Evolutionary conservation across 2,113 vertebrate species (phyloP).

Genomic region (Prunella himalayana): DNA sequence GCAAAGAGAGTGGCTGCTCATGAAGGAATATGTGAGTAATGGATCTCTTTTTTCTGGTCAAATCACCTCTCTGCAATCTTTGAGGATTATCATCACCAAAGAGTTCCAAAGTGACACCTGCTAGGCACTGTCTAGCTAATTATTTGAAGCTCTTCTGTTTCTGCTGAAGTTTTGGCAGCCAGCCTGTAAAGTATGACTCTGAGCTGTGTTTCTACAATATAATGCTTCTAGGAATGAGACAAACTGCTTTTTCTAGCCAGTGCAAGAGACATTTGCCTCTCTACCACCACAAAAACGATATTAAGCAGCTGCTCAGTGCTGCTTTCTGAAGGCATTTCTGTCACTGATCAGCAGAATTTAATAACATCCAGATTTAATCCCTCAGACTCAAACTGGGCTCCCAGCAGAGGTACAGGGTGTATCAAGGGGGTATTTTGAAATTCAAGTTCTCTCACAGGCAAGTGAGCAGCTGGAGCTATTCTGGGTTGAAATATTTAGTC

Average conservation of each 20-base stretch:
- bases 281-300: conserved; percentile 49
- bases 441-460: conserved; percentile 23
- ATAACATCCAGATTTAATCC: conserved; percentile 54
- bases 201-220: conserved; percentile 9
- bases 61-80: not conserved
- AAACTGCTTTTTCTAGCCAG: conserved; percentile 52
- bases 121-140: conserved; percentile 43
- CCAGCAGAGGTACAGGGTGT: conserved; percentile 21
- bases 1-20: not conserved
- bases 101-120: conserved; percentile 54
- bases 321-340: conserved; percentile 66
- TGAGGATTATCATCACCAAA: not conserved
- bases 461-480: conserved; percentile 33
- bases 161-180: conserved; percentile 32
- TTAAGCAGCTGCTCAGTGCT: conserved; percentile 63
- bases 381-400: conserved; percentile 14
- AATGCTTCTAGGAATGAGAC: conserved; percentile 56
- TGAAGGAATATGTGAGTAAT: not conserved
- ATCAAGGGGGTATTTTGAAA: conserved; percentile 23
- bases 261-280: conserved; percentile 53
- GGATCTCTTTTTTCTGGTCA: not conserved
- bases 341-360: conserved; percentile 66
- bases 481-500: conserved; percentile 19
- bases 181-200: not conserved
- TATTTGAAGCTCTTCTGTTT: conserved; percentile 25